Evolutionary conservation across 2,797 vertebrate species (phyloP).

Genomic region (Garrulus glandarius): DNA sequence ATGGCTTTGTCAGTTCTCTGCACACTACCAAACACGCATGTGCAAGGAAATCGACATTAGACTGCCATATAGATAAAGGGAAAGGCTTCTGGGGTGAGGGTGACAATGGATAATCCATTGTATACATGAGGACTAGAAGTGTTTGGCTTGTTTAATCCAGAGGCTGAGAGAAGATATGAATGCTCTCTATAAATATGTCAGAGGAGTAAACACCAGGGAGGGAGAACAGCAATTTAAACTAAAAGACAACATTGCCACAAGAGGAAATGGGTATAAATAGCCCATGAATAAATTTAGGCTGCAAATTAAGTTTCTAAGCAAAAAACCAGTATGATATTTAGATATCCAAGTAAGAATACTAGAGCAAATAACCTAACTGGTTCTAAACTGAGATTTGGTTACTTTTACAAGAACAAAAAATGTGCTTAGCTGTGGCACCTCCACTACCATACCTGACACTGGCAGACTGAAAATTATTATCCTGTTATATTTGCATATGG

Average conservation of each 20-base stretch:
- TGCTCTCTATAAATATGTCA: background rate
- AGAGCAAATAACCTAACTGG: background rate
- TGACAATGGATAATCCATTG: background rate
- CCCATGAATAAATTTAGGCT: conserved; percentile 11
- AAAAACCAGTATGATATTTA: background rate
- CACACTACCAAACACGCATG: background rate
- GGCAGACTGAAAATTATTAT: background rate
- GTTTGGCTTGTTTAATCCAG: background rate
- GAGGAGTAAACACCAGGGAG: conserved; percentile 10
- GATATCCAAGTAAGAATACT: background rate
- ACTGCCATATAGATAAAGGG: background rate
- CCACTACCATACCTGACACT: background rate
- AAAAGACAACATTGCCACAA: background rate
- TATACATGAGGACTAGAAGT: background rate
- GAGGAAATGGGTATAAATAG: conserved; percentile 12
- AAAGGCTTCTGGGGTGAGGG: background rate
- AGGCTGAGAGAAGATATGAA: background rate
- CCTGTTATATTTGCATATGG: background rate
- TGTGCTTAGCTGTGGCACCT: background rate
- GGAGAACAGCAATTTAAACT: conserved; percentile 14
- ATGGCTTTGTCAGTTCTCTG: background rate
- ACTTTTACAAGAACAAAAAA: background rate
- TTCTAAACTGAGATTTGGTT: background rate
- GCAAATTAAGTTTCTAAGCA: background rate
- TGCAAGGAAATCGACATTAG: background rate